A percentile compares a stretch with the other conserved stretches of the same genome.
These are phyloP conservation scores for Halichondria panicea DNA, from an alignment of 37 sponge, comb jelly and placozoan genomes.

Conservation along the genomic window DNA sequence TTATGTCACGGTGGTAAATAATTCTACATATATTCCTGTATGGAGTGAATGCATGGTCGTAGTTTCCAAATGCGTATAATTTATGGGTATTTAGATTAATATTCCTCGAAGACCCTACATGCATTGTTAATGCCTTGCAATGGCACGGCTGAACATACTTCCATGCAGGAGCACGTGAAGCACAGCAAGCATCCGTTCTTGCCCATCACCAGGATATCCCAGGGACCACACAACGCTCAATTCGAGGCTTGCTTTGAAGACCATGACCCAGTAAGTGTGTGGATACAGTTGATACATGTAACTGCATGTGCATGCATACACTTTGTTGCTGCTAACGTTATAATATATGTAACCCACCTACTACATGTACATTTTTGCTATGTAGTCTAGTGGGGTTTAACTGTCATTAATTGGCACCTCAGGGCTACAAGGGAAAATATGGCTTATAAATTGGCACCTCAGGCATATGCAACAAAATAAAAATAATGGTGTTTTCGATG, in stretches of 20 bases:
- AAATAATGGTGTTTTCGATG: no score
- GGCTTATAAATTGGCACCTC: no score
- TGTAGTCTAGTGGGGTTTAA: no score
- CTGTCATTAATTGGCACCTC: no score
- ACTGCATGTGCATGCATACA: background rate
- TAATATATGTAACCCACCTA: no score
- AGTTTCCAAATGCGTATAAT: background rate
- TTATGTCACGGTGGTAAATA: background rate
- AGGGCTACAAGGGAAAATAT: no score
- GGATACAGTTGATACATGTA: background rate
- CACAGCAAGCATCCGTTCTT: slow-evolving; percentile 34
- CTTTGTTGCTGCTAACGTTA: no score
- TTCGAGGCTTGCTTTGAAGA: slow-evolving; percentile 43
- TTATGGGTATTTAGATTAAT: background rate
- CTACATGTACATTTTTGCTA: no score
- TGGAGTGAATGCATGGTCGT: background rate
- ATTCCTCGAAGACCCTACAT: no score
- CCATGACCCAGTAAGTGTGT: slow-evolving; percentile 12
- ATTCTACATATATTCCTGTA: background rate
- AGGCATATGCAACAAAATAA: no score
- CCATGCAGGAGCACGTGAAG: slow-evolving; percentile 32
- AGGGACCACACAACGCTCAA: background rate
- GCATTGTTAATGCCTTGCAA: no score
- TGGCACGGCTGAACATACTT: no score
- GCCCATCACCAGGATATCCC: slow-evolving; percentile 22